Evolutionary conservation across 1,140 invertebrate genomes (phyloP).

Genomic region (Hylaeus volcanicus): DNA sequence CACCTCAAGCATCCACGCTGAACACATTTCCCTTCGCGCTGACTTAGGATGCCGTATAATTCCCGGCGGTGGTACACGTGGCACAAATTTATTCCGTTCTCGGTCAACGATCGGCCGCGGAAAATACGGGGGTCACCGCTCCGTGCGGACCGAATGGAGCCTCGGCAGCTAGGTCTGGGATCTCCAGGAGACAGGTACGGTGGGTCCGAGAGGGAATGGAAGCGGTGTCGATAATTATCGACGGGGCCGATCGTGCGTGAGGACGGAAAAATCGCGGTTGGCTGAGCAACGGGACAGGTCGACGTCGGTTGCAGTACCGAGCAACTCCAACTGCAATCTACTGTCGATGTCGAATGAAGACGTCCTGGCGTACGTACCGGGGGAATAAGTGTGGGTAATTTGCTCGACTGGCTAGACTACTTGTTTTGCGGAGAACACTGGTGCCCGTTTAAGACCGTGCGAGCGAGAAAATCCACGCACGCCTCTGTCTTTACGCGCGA

Average conservation of each 20-base stretch:
- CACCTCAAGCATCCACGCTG: not conserved
- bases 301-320: conserved; percentile 13
- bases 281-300: conserved; percentile 62
- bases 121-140: conserved; percentile 40
- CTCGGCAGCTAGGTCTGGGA: not conserved
- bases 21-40: not conserved
- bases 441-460: conserved; percentile 65
- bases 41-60: not conserved
- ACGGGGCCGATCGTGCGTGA: conserved; percentile 56
- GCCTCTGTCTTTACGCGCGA: conserved; percentile 22
- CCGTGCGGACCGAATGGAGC: conserved; percentile 11
- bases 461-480: conserved; percentile 58
- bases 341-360: conserved; percentile 67
- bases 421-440: conserved; percentile 67
- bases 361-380: conserved; percentile 56
- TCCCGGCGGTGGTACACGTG: not conserved
- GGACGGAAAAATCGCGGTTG: conserved; percentile 52
- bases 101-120: conserved; percentile 21
- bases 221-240: conserved; percentile 61
- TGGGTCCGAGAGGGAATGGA: conserved; percentile 3
- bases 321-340: conserved; percentile 28
- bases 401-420: conserved; percentile 76
- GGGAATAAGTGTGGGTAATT: conserved; percentile 71
- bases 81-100: conserved; percentile 17
- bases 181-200: not conserved